Percentiles rank a stretch among this genome's conserved stretches.
phyloP scores from a whole-genome alignment of 2,888 invertebrate species.

The Tenodera sinensis region DNA sequence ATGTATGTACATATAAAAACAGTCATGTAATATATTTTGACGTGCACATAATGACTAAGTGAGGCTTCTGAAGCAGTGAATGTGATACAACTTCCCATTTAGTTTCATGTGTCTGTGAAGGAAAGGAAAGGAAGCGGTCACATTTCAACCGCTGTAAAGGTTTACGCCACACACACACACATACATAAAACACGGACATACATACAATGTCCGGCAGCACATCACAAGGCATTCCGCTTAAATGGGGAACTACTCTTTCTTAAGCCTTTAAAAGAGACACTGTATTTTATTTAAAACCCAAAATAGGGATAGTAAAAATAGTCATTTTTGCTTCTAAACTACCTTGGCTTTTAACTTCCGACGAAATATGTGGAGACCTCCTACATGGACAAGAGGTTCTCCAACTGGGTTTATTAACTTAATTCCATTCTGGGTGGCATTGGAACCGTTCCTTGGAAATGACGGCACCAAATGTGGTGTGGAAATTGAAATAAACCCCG shows the following conservation, averaged over 20 bases:
- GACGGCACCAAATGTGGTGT: not conserved
- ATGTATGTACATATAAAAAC: not conserved
- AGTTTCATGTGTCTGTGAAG: not conserved
- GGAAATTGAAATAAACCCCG: not conserved
- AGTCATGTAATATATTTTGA: not conserved
- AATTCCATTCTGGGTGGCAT: not conserved
- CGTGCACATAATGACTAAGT: not conserved
- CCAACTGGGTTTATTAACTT: not conserved
- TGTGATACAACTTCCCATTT: not conserved
- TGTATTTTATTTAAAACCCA: not conserved
- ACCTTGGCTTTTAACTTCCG: not conserved
- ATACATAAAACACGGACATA: not conserved
- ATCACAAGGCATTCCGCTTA: not conserved
- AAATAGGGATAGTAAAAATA: not conserved
- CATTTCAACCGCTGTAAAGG: not conserved
- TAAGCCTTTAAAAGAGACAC: not conserved
- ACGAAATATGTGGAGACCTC: not conserved
- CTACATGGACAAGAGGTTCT: not conserved
- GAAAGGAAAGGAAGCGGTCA: not conserved
- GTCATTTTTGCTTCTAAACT: not conserved
- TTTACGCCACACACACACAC: not conserved
- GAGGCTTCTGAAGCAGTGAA: not conserved
- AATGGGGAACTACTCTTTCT: not conserved
- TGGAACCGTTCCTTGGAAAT: not conserved
- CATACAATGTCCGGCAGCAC: not conserved